Percentiles rank a stretch among this genome's conserved stretches.
Evolutionary conservation across 2,113 vertebrate genomes (phyloP).

Genomic region (Carlito syrichta): DNA sequence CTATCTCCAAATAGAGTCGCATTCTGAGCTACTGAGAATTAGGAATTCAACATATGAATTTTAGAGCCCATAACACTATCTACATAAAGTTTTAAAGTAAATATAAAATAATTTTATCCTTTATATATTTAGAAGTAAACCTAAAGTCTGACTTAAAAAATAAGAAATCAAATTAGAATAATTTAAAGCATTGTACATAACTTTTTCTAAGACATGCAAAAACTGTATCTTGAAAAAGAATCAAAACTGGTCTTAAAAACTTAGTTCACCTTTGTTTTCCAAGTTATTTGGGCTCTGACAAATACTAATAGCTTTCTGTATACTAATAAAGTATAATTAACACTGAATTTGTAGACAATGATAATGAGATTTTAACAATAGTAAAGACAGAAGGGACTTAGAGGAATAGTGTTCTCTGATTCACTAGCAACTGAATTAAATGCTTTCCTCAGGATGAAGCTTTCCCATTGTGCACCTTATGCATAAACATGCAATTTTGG

Average conservation of each 20-base stretch:
- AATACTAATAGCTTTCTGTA: background rate
- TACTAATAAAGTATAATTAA: background rate
- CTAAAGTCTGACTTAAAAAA: background rate
- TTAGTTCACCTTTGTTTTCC: background rate
- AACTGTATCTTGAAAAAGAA: background rate
- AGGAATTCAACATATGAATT: background rate
- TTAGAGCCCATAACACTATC: background rate
- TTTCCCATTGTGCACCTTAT: background rate
- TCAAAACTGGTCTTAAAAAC: background rate
- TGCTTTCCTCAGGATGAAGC: background rate
- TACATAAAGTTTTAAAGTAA: background rate
- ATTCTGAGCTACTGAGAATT: background rate
- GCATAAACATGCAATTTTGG: slow-evolving; percentile 36
- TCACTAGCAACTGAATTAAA: slow-evolving; percentile 1
- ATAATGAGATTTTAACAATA: background rate
- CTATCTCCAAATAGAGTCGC: background rate
- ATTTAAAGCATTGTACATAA: background rate
- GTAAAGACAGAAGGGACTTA: background rate
- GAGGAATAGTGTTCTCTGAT: background rate
- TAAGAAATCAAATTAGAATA: background rate
- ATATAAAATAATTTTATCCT: background rate
- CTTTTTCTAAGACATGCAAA: background rate
- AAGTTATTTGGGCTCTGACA: background rate
- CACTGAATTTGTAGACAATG: background rate
- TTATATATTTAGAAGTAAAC: background rate